Evolutionary conservation across 2,888 invertebrate genomes (phyloP).

Genomic region (Amblyjoppa proteus): DNA sequence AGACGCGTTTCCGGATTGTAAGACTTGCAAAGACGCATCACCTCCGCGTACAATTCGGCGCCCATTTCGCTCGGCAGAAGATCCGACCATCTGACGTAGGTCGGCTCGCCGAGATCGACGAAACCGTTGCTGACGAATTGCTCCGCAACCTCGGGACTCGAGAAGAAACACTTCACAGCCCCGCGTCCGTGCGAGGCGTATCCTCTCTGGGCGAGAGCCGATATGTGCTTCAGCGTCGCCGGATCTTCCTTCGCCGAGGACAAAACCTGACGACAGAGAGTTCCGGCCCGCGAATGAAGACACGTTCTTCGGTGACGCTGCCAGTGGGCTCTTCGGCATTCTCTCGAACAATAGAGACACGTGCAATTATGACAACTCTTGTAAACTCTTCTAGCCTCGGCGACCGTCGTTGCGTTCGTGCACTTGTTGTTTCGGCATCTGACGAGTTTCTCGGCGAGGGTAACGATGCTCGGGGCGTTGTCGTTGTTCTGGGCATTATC

Average conservation of each 20-base stretch:
- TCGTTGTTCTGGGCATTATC: conserved; percentile 83
- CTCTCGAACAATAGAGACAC: conserved; percentile 96
- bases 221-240: conserved; percentile 91
- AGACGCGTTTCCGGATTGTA: conserved; percentile 97
- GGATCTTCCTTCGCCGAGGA: conserved; percentile 93
- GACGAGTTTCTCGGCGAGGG: conserved; percentile 86
- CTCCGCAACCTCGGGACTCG: conserved; percentile 93
- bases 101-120: conserved; percentile 92
- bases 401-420: conserved; percentile 89
- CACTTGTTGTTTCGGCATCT: conserved; percentile 94
- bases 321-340: conserved; percentile 97
- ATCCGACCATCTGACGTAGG: conserved; percentile 94
- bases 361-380: conserved; percentile 98
- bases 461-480: conserved; percentile 75
- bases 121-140: conserved; percentile 93
- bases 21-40: conserved; percentile 94
- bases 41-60: conserved; percentile 93
- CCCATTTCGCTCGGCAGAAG: conserved; percentile 96
- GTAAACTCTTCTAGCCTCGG: conserved; percentile 93
- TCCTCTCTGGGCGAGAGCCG: conserved; percentile 93
- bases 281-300: conserved; percentile 95
- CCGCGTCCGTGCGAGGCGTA: conserved; percentile 94
- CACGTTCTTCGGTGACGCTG: conserved; percentile 96
- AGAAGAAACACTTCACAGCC: conserved; percentile 95
- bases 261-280: conserved; percentile 94